phyloP scores from a whole-genome alignment of 1,140 invertebrate genomes.

The Halyomorpha halys region DNA sequence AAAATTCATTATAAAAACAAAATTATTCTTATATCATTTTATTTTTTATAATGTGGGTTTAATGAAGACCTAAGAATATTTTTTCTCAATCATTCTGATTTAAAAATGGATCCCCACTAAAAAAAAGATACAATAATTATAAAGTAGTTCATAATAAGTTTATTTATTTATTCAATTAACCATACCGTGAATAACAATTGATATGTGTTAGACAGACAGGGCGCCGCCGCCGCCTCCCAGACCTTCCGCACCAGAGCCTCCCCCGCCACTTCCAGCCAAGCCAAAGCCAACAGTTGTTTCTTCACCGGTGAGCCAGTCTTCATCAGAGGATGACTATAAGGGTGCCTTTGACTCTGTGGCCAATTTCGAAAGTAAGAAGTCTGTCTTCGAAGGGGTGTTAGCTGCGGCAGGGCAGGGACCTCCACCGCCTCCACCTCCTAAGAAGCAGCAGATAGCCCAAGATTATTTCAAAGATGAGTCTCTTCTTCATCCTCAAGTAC shows the following conservation, averaged over 20 bases:
- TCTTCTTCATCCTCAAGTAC: not conserved
- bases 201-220: conserved; percentile 19
- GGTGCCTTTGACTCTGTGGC: conserved; percentile 25
- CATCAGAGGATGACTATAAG: conserved; percentile 22
- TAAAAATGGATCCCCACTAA: no score
- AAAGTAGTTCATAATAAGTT: no score
- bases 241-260: conserved; percentile 19
- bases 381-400: conserved; percentile 21
- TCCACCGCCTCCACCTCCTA: not conserved
- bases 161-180: not conserved
- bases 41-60: no score
- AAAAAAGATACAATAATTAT: no score
- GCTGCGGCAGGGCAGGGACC: not conserved
- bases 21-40: no score
- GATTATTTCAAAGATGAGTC: not conserved
- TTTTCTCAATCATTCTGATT: no score
- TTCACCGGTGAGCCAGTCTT: conserved; percentile 26
- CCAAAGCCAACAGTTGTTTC: conserved; percentile 25
- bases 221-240: conserved; percentile 22
- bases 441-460: not conserved
- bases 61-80: no score
- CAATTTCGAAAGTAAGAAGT: conserved; percentile 27
- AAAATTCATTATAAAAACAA: no score
- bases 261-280: conserved; percentile 19
- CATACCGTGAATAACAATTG: not conserved